Percentiles rank a stretch among this genome's conserved stretches.
phyloP scores from a whole-genome alignment of 2,797 vertebrate genomes.

The Crax fasciolata region DNA sequence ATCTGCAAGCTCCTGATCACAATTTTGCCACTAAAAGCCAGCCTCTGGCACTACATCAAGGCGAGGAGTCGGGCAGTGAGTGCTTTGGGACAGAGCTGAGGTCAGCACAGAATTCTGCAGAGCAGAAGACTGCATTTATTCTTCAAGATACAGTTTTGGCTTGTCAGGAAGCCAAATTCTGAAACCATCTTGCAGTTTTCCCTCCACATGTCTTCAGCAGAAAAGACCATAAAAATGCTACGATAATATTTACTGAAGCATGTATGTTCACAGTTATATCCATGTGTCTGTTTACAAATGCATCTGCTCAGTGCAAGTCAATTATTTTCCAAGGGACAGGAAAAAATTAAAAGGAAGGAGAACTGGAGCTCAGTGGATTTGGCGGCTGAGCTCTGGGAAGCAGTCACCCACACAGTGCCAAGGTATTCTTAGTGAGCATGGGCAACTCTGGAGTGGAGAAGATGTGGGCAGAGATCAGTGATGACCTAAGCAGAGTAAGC shows the following conservation, averaged over 20 bases:
- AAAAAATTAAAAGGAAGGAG: background rate
- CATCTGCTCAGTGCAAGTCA: conserved; percentile 49
- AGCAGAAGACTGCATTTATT: conserved; percentile 2
- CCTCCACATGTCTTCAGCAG: conserved; percentile 53
- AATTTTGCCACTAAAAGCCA: background rate
- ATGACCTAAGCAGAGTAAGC: background rate
- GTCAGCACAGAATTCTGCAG: background rate
- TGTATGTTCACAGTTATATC: conserved; percentile 59
- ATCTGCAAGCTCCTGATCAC: background rate
- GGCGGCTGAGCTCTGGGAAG: background rate
- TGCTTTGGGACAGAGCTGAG: conserved; percentile 40
- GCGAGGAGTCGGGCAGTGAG: background rate
- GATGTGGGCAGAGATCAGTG: background rate
- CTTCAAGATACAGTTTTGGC: conserved; percentile 3
- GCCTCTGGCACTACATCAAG: conserved; percentile 4
- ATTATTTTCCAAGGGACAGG: conserved; percentile 11
- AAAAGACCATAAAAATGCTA: conserved; percentile 71
- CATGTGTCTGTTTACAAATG: conserved; percentile 74
- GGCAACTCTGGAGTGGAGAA: background rate
- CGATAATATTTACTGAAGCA: conserved; percentile 76
- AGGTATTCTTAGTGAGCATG: background rate
- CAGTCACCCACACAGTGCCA: background rate
- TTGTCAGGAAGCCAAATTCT: conserved; percentile 53
- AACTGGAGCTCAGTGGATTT: background rate
- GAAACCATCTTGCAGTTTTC: conserved; percentile 57